These are phyloP conservation scores for Ceyx cyanopectus DNA, from an alignment of 2,113 vertebrate genomes.

Conservation along the genomic window DNA sequence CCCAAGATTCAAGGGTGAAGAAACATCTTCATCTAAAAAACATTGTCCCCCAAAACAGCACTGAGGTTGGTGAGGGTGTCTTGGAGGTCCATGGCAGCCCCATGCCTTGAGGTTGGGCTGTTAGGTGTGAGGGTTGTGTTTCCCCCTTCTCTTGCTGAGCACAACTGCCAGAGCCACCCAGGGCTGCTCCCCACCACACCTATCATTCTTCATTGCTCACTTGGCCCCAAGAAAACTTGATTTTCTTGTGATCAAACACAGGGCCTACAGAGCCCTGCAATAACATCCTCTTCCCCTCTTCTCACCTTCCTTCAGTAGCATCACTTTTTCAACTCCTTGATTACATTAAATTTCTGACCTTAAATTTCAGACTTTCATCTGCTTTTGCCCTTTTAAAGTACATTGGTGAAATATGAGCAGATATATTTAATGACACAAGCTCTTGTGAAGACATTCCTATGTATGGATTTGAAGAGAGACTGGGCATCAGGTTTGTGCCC, in stretches of 20 bases:
- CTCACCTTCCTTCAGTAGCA: not conserved
- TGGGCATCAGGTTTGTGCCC: rapidly evolving
- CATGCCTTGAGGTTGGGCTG: not conserved
- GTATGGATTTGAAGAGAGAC: not conserved
- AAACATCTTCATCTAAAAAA: not conserved
- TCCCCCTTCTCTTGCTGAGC: not conserved
- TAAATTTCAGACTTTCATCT: not conserved
- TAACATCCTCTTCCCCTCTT: not conserved
- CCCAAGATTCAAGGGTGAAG: not conserved
- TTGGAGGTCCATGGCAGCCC: not conserved
- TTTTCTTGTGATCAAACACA: not conserved
- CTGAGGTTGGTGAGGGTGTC: not conserved
- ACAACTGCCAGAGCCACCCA: not conserved
- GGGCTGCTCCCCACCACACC: not conserved
- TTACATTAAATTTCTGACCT: not conserved
- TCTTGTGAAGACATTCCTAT: not conserved
- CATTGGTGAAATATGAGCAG: rapidly evolving
- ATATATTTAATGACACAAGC: not conserved
- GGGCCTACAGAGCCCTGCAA: too few species aligned
- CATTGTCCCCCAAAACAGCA: rapidly evolving
- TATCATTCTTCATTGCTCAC: not conserved
- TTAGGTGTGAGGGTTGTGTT: not conserved
- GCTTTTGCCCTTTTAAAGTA: not conserved
- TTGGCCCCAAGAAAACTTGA: not conserved
- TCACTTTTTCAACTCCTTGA: not conserved